Base-by-base conservation (phyloP, 2,888 invertebrate genomes). In the Schizaphis graminum region DNA sequence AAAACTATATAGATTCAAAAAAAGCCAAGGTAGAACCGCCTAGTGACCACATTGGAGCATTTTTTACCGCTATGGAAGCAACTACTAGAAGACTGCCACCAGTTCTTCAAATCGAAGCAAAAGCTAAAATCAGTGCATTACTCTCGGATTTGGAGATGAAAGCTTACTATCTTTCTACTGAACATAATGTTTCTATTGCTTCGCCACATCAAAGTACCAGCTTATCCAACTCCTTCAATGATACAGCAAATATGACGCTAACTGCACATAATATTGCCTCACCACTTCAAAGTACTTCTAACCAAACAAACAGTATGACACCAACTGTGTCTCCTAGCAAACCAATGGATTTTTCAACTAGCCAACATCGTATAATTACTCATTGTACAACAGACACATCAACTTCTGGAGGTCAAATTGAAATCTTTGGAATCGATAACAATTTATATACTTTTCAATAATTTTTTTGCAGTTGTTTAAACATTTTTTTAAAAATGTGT, bases 31-130 rank as follows among this genome's bases (percentile, higher is more conserved):
- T 57, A 89, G 41, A 89, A 57, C 8, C 35, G 11, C 89, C 89
- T 1, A n/a, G 16, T 57, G 56, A 89, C 28, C 57, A 89, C 41
- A 56, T 89, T 57, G 57, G 57, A 26, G 41, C 56, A 57, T 92
- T 92, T 92, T 92, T 92, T 26, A 28, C 11, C 3, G 91, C 86
- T 84, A 92, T 92, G 85, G 85, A 92, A 85, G 86, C 91, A 44
- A 84, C 91, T 28, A 86, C 86, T n/a, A 77, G 86, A 28, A 92
- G 85, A 92, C 41, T 92, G 85, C 44, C 77, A 8, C 86, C 85
- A 16, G n/a, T 85, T 92, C 77, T 77, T 57, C 85, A 92, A 57
- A 77, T 77, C n/a, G 49, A 85, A 86, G 91, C 89, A 57, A 89
- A 89, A 41, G 89, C 56, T 26, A 89, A 89, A 57, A 89, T 89